Base-by-base conservation (phyloP, 2,797 vertebrate species). In the Tapirus indicus region DNA sequence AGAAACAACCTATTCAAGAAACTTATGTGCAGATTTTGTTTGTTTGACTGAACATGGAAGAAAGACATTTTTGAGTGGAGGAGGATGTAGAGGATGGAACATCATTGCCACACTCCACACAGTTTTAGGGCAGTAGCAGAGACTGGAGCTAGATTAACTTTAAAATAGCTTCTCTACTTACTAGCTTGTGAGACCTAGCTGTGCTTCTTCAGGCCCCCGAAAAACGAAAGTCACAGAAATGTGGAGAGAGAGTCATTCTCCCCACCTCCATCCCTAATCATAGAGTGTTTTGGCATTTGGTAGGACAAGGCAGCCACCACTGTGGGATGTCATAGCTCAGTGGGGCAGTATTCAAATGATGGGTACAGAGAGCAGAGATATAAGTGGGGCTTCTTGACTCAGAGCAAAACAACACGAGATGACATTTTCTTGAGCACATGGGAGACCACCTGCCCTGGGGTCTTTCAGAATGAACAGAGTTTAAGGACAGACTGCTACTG, bases 151-250 rank as follows among this genome's bases (percentile, higher is more conserved):
- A 25, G 44, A 52, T 44, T 78, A 35, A 60, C 5, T 68, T 68
- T 44, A 49, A 71, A 49, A n/a, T 7, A 54, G 2, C 32, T 75
- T 2, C n/a, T 80, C 12, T 13, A 7, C 13, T 52, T 47, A 47
- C 9, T 29, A 21, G 6, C 18, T 13, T 9, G 16, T 6, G 25
- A 64, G 25, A 54, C 2, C 14, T 35, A 52, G 20, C 17, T 58
- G 32, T 18, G 9, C 2, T 18, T 3, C 12, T 18, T 71, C 14
- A 2, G 1, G 23, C 1, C 8, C 5, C 13, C 35, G 35, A 17
- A 56, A 64, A 25, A 68, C 25, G 72, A 64, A n/a, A 62, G 41
- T 25, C 21, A 27, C 32, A 56, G 54, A 60, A 27, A 29, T 2
- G 3, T 32, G 7, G 14, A 17, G 16, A 44, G 18, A 64, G 1